These are phyloP conservation scores for Strongylocentrotus purpuratus DNA, from an alignment of 35 echinoderm and acorn worm species.

Conservation along the genomic window DNA sequence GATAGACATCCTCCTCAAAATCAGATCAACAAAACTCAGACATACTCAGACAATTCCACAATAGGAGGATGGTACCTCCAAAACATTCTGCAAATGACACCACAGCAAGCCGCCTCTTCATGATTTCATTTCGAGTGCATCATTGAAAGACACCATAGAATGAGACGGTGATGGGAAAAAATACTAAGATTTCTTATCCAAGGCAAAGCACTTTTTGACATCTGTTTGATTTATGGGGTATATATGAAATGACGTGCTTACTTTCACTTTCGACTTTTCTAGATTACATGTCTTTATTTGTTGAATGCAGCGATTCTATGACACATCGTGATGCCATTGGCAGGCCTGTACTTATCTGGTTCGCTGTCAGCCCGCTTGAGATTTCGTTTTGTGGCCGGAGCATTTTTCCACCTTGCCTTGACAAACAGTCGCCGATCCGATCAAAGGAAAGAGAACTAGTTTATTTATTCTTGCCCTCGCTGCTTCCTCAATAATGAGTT, in stretches of 20 bases:
- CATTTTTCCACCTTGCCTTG: background rate
- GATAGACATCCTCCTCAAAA: background rate
- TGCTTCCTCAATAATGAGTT: constrained; percentile 1
- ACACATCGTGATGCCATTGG: background rate
- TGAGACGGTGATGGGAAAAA: background rate
- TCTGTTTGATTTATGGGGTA: background rate
- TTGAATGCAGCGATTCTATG: background rate
- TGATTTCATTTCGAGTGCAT: background rate
- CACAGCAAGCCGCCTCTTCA: background rate
- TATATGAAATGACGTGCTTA: constrained; percentile 2
- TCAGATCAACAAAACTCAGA: background rate
- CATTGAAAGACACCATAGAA: constrained; percentile 1
- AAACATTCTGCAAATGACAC: background rate
- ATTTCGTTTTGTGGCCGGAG: background rate
- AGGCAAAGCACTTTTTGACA: constrained; percentile 2
- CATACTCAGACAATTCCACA: background rate
- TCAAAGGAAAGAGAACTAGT: background rate
- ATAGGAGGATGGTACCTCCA: background rate
- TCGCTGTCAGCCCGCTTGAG: background rate
- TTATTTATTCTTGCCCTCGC: background rate
- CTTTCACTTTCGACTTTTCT: background rate
- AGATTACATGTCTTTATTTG: background rate
- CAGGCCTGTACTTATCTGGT: background rate
- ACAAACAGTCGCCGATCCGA: background rate
- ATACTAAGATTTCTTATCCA: background rate